A percentile compares a stretch with the other conserved stretches of the same genome.
phyloP scores from a whole-genome alignment of 2,888 invertebrate genomes.

The Colletes collaris region DNA sequence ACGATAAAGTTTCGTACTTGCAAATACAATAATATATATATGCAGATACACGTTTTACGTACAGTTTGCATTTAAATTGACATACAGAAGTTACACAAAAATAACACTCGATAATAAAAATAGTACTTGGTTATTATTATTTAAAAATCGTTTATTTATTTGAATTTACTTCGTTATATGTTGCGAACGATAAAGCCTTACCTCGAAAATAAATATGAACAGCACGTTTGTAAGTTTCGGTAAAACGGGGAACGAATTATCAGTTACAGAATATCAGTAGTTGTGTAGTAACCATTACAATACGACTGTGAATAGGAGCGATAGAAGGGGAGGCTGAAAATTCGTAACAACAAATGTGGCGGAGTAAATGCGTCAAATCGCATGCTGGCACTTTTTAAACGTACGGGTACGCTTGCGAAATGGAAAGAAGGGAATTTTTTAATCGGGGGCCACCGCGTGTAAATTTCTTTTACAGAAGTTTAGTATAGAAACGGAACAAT shows the following conservation, averaged over 20 bases:
- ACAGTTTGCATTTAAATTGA: no score
- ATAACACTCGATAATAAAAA: background rate
- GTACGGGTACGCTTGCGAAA: background rate
- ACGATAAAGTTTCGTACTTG: background rate
- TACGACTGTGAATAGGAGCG: slow-evolving; percentile 27
- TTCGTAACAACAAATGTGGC: slow-evolving; percentile 58
- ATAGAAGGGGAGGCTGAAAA: slow-evolving; percentile 36
- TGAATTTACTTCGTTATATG: background rate
- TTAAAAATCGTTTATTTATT: background rate
- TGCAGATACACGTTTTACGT: background rate
- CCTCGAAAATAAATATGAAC: background rate
- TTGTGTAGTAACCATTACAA: slow-evolving; percentile 24
- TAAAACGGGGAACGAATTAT: background rate
- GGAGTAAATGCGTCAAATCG: slow-evolving; percentile 44
- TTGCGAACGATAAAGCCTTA: background rate
- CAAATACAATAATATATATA: no score
- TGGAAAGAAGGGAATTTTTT: background rate
- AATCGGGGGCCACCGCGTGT: background rate
- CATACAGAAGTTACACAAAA: background rate
- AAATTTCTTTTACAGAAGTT: background rate
- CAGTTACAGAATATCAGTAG: slow-evolving; percentile 14
- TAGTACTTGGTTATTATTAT: background rate
- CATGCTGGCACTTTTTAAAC: slow-evolving; percentile 26
- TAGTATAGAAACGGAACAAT: slow-evolving; percentile 17
- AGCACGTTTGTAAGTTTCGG: background rate